Base-by-base conservation (phyloP, 2,797 vertebrate species). In the Tauraco hartlaubi region DNA sequence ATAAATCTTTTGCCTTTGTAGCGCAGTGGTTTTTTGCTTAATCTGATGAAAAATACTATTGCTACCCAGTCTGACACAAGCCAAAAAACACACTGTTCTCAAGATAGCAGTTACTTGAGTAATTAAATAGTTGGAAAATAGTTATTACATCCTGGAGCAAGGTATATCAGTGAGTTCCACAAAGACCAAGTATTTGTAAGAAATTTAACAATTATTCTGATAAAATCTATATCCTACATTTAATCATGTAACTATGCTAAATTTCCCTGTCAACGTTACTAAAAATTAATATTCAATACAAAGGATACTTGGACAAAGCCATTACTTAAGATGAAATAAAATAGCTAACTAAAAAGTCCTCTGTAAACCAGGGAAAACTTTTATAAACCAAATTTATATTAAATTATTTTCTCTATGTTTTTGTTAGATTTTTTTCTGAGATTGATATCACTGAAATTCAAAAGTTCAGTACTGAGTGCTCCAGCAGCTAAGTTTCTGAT, bases 1-100 rank as follows among this genome's bases (percentile, higher is more conserved):
- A 94, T 89, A 89, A 85, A 85, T 82, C 26, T 44, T 93, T 72
- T 86, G n/a, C 14, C 15, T 33, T 94, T 81, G 12, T 26, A 86
- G 29, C 49, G 10, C 14, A 86, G 23, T 35, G 15, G 6, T 92
- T 93, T 93, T 85, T 58, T 23, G 19, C 43, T 88, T 39, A 78
- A 56, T 68, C 44, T 71, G 54, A 84, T 81, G 54, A 81, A 92
- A 93, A 84, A 35, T 48, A 51, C 19, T 68, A 9, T 51, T 75
- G 5, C 37, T 85, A 43, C 64, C n/a, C 15, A 54, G 10, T 62
- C 21, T 89, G 67, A 63, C 19, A 75, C 6, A 81, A 56, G 13
- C 8, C 44, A 33, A 62, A 88, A 54, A 1, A 0, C 18, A 68
- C 15, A 20, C 4, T 35, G 20, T 35, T 86, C 29, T 92, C 33